Conservation (phyloP, 2,797 vertebrate genomes). For the Molothrus aeneus region DNA sequence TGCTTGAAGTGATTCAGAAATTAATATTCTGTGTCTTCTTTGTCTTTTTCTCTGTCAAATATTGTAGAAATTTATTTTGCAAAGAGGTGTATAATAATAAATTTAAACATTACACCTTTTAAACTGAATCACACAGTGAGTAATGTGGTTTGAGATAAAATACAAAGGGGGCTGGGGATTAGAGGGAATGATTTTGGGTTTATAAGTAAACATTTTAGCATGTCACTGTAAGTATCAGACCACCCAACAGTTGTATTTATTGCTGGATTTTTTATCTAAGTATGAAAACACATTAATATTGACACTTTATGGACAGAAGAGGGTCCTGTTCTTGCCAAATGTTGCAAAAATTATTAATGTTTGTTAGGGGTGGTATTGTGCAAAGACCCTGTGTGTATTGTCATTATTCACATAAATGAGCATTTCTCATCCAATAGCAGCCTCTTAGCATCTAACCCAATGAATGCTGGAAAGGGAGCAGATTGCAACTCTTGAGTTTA, state of each 20-base stretch:
- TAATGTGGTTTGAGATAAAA: background rate
- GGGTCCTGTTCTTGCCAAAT: background rate
- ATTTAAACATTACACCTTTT: background rate
- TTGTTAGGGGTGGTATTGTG: background rate
- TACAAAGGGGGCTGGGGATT: background rate
- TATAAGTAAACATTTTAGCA: background rate
- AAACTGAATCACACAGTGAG: background rate
- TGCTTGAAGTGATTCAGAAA: background rate
- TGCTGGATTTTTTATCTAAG: background rate
- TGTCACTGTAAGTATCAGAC: background rate
- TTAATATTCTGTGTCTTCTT: background rate
- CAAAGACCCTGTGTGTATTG: background rate
- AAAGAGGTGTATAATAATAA: background rate
- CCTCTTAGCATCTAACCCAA: background rate
- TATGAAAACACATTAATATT: background rate
- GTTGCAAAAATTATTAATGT: background rate
- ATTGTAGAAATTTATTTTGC: background rate
- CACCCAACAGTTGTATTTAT: background rate
- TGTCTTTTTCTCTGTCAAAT: background rate
- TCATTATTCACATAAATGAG: background rate
- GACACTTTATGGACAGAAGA: background rate
- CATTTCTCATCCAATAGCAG: background rate
- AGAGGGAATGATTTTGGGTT: background rate
- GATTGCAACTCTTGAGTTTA: background rate
- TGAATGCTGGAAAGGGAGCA: background rate